Conservation (phyloP, 2,888 invertebrate genomes). For the Drosophila buzzatii region DNA sequence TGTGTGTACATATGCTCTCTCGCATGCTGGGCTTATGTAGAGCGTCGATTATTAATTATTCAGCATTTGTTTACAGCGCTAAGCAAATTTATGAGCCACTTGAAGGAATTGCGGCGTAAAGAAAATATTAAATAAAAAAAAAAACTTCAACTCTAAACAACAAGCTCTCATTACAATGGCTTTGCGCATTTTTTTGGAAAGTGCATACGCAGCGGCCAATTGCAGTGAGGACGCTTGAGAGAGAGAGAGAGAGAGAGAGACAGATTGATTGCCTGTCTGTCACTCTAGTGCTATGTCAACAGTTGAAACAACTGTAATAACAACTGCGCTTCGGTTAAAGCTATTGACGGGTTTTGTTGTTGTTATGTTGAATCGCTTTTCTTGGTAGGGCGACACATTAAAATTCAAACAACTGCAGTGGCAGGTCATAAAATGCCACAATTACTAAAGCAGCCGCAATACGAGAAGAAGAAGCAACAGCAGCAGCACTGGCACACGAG, state of each 20-base stretch:
- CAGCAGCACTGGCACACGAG: conserved; percentile 25
- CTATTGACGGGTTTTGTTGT: conserved; percentile 21
- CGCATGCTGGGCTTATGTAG: not conserved
- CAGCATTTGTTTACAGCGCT: conserved; percentile 27
- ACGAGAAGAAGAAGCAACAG: conserved; percentile 2
- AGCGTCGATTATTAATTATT: conserved; percentile 15
- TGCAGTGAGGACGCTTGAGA: not conserved
- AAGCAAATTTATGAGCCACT: conserved; percentile 16
- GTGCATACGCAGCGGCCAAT: conserved; percentile 46
- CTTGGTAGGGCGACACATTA: conserved; percentile 64
- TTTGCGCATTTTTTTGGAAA: conserved; percentile 24
- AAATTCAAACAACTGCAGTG: conserved; percentile 74
- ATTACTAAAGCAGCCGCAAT: conserved; percentile 48
- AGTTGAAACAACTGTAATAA: conserved; percentile 54
- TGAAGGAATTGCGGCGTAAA: conserved; percentile 25
- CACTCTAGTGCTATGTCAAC: conserved; percentile 19
- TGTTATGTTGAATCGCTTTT: conserved; percentile 40
- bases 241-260: not conserved
- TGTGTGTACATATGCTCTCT: not conserved
- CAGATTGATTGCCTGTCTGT: conserved; percentile 3
- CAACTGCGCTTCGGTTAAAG: conserved; percentile 29
- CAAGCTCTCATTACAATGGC: conserved; percentile 27
- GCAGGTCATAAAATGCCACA: conserved; percentile 65
- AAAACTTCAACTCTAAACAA: conserved; percentile 7
- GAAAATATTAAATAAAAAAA: not conserved